phyloP scores from a whole-genome alignment of 2,113 vertebrate genomes.

The Nothobranchius kuhntae region DNA sequence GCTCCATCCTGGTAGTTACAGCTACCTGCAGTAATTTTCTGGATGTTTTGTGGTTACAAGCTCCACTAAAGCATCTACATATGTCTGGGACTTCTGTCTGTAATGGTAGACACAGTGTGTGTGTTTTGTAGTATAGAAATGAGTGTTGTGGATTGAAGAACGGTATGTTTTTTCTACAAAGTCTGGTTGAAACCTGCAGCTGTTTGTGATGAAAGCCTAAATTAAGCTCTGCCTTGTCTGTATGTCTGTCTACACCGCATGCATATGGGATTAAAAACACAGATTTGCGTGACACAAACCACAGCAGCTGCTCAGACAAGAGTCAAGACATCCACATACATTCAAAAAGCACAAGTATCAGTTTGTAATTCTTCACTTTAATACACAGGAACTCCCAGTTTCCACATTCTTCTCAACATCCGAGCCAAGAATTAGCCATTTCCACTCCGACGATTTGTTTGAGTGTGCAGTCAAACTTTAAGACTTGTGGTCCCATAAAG shows the following conservation, averaged over 20 bases:
- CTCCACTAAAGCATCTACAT: conserved; percentile 47
- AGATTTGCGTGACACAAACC: neutral
- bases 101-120: conserved; percentile 18
- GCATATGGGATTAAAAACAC: neutral
- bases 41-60: conserved; percentile 51
- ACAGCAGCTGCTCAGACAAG: neutral
- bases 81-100: conserved; percentile 52
- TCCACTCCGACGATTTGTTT: conserved; percentile 66
- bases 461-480: conserved; percentile 68
- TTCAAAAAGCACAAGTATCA: neutral
- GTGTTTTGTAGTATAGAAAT: conserved; percentile 24
- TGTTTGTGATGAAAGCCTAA: conserved; percentile 9
- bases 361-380: conserved; percentile 4
- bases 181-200: conserved; percentile 34
- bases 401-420: conserved; percentile 62
- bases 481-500: conserved; percentile 74
- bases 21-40: conserved; percentile 40
- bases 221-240: conserved; percentile 3
- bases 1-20: conserved; percentile 33
- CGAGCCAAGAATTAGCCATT: conserved; percentile 78
- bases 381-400: neutral
- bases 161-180: neutral
- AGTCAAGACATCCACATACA: neutral
- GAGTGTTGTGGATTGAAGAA: neutral
- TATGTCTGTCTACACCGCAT: conserved; percentile 4